phyloP scores from a whole-genome alignment of 2,113 vertebrate species.

The Mormoops blainvillei region DNA sequence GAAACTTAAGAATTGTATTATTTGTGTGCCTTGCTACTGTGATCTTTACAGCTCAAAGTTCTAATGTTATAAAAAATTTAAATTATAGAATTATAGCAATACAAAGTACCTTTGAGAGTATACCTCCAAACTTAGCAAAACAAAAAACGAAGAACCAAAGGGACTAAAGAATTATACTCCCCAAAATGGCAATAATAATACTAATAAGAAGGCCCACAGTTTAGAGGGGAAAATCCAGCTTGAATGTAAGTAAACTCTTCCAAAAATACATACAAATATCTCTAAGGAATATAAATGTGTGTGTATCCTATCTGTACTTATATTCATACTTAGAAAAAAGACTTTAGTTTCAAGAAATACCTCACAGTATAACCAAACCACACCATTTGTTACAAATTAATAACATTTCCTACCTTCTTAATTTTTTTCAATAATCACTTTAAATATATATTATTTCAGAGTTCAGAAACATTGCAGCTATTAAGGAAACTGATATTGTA shows the following conservation, averaged over 20 bases:
- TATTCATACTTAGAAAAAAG: not conserved
- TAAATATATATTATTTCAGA: constrained; percentile 9
- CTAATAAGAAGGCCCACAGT: not conserved
- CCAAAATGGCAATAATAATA: not conserved
- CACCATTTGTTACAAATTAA: not conserved
- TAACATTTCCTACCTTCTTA: not conserved
- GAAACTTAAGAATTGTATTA: not conserved
- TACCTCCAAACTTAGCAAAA: not conserved
- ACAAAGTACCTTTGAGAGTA: not conserved
- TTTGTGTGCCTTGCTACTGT: not conserved
- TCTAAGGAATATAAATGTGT: not conserved
- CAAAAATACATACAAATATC: not conserved
- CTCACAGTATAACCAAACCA: not conserved
- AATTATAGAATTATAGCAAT: not conserved
- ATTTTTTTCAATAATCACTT: not conserved
- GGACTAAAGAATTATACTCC: not conserved
- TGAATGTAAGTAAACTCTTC: not conserved
- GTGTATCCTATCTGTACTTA: not conserved
- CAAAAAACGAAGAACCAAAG: not conserved
- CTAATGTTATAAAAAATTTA: not conserved
- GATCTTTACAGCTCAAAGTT: not conserved
- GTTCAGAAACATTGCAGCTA: not conserved
- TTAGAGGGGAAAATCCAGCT: not conserved
- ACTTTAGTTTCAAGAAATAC: not conserved
- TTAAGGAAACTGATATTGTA: not conserved